These are phyloP conservation scores for Neosilurus mollespiculum DNA, from an alignment of 2,797 vertebrate genomes.

Conservation along the genomic window DNA sequence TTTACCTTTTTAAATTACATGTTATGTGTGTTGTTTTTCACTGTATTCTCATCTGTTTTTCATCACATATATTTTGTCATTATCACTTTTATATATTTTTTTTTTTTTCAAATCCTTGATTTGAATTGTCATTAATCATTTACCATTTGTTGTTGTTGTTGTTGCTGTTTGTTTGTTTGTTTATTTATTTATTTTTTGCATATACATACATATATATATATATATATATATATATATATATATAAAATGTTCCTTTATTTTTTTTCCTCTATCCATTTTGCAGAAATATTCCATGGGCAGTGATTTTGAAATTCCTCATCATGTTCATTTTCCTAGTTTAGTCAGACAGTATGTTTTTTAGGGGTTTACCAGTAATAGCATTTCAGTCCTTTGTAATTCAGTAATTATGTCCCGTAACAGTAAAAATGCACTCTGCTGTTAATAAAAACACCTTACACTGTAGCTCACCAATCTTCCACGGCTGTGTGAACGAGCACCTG, in stretches of 20 bases:
- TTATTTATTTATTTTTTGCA: background rate
- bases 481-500: constrained; percentile 96
- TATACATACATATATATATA: too few relatives aligned
- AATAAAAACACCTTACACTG: background rate
- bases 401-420: background rate
- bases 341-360: background rate
- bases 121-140: constrained; percentile 34
- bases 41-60: constrained; percentile 22
- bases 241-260: constrained; percentile 2
- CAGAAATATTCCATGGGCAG: background rate
- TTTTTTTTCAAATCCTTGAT: background rate
- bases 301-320: constrained; percentile 1
- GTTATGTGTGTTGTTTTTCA: constrained; percentile 22
- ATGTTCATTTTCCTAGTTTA: background rate
- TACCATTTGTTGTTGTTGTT: constrained; percentile 1
- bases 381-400: background rate
- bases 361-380: background rate
- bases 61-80: constrained; percentile 23
- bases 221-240: too few relatives aligned
- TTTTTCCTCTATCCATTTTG: constrained; percentile 21
- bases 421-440: background rate
- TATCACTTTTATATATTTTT: constrained; percentile 8
- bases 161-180: constrained; percentile 13
- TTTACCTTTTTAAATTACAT: background rate
- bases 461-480: constrained; percentile 98